Percentiles rank a stretch among this genome's conserved stretches.
Conservation (phyloP, 2,888 invertebrate genomes). For the Nesidiocoris tenuis region DNA sequence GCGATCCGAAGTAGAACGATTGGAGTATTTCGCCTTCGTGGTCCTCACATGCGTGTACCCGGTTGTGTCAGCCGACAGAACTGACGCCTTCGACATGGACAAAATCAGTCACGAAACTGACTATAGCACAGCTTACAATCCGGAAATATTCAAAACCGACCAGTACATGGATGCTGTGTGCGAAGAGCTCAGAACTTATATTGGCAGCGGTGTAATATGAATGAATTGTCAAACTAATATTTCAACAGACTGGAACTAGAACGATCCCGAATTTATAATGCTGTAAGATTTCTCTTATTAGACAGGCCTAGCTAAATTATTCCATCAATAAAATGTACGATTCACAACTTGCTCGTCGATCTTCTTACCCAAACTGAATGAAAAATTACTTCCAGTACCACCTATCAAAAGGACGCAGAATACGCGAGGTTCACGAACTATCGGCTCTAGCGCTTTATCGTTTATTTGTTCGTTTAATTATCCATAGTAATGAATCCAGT, state of each 20-base stretch:
- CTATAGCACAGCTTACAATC: constrained; percentile 24
- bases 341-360: not conserved
- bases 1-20: constrained; percentile 26
- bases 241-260: not conserved
- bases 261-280: not conserved
- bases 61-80: constrained; percentile 31
- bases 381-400: no score
- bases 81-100: constrained; percentile 34
- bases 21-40: constrained; percentile 27
- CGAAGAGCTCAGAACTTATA: constrained; percentile 23
- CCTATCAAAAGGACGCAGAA: no score
- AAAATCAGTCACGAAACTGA: constrained; percentile 30
- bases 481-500: no score
- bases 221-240: no score
- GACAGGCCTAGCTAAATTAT: not conserved
- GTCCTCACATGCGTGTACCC: constrained; percentile 30
- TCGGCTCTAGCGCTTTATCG: no score
- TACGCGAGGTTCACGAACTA: no score
- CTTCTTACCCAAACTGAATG: no score
- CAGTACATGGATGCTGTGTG: constrained; percentile 27
- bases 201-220: constrained; percentile 35
- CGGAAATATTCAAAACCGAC: constrained; percentile 28
- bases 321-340: not conserved
- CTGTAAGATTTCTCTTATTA: no score
- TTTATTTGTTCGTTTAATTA: no score